phyloP scores from a whole-genome alignment of 2,797 vertebrate genomes.

The Hozukius guyotensis region DNA sequence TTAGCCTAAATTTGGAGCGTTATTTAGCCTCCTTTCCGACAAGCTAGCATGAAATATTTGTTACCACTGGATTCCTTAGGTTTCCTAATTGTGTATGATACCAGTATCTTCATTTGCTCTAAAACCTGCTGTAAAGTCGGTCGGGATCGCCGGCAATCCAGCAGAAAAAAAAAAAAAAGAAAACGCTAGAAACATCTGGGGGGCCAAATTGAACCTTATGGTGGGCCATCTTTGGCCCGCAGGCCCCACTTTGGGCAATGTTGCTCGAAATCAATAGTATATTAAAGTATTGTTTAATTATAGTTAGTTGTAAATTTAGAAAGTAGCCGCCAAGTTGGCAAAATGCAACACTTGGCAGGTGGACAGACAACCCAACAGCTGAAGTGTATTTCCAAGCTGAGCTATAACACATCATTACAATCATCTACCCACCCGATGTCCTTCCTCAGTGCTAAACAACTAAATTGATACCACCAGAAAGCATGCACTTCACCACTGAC shows the following conservation, averaged over 20 bases:
- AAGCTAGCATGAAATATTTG: no score
- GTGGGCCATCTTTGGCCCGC: neutral
- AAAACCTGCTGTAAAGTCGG: no score
- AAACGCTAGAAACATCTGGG: no score
- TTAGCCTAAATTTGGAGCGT: no score
- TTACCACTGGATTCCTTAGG: no score
- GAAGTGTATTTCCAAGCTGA: slow-evolving; percentile 62
- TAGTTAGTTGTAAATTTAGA: slow-evolving; percentile 13
- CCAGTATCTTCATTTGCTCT: no score
- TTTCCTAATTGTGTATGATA: no score
- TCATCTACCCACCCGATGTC: slow-evolving; percentile 65
- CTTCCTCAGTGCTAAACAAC: slow-evolving; percentile 78
- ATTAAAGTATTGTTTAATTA: slow-evolving; percentile 10
- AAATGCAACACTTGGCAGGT: slow-evolving; percentile 27
- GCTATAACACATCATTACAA: slow-evolving; percentile 72
- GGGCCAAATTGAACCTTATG: neutral
- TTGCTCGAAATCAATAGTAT: neutral
- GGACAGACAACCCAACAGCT: slow-evolving; percentile 38
- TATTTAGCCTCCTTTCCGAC: no score
- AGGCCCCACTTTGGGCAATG: neutral
- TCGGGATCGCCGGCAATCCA: no score
- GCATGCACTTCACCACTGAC: slow-evolving; percentile 76
- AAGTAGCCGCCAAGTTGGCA: slow-evolving; percentile 8
- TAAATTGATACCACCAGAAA: slow-evolving; percentile 80
- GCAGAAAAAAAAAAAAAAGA: no score